Evolutionary conservation across 2,888 invertebrate genomes (phyloP).

Genomic region (Leptopilina syphax): DNA sequence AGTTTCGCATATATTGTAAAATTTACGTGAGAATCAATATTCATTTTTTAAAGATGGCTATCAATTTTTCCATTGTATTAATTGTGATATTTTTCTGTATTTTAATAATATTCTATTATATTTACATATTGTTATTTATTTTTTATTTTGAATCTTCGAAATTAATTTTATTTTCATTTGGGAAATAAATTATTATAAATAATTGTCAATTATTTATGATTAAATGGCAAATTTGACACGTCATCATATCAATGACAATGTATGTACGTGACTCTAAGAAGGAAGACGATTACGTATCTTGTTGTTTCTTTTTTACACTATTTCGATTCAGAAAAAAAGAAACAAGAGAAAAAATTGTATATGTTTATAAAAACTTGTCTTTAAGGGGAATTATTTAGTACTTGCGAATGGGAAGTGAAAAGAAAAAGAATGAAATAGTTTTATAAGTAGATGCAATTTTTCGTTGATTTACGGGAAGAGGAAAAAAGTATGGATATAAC

Average conservation of each 20-base stretch:
- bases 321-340: background rate
- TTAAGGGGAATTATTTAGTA: background rate
- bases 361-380: no score
- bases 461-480: background rate
- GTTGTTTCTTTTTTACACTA: background rate
- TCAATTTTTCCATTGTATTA: no score
- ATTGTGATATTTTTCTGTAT: no score
- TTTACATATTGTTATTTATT: no score
- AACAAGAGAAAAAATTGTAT: background rate
- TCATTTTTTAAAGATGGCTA: no score
- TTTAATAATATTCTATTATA: no score
- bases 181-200: background rate
- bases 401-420: background rate
- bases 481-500: background rate
- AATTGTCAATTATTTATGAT: background rate
- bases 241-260: slow-evolving; percentile 22
- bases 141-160: no score
- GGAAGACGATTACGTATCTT: slow-evolving; percentile 7
- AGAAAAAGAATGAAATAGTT: background rate
- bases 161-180: no score
- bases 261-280: slow-evolving; percentile 21
- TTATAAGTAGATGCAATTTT: background rate
- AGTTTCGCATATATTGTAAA: no score
- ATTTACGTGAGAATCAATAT: no score
- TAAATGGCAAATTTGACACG: background rate